Conservation (phyloP, 2,888 invertebrate genomes). For the Sphaerophoria taeniata region DNA sequence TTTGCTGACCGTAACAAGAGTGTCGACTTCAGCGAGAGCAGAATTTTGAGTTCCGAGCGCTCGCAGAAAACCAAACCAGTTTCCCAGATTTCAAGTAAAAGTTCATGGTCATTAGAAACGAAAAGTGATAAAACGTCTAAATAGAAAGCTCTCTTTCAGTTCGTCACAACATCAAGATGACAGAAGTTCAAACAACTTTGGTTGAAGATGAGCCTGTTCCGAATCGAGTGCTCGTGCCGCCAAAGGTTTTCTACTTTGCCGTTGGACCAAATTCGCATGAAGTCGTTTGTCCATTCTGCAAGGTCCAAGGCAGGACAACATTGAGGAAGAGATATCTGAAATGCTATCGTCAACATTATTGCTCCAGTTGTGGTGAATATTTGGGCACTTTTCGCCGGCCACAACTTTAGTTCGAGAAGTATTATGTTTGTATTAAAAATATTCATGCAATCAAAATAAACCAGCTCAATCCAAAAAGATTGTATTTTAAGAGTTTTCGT, state of each 20-base stretch:
- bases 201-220: conserved; percentile 57
- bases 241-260: conserved; percentile 79
- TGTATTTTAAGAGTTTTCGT: conserved; percentile 6
- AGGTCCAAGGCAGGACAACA: conserved; percentile 78
- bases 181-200: conserved; percentile 63
- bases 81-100: conserved; percentile 7
- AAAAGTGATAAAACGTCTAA: neutral
- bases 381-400: conserved; percentile 81
- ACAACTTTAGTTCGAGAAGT: conserved; percentile 76
- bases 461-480: conserved; percentile 6
- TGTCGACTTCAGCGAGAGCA: conserved; percentile 11
- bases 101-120: conserved; percentile 20
- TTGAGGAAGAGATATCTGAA: conserved; percentile 77
- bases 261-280: conserved; percentile 80
- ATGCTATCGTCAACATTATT: conserved; percentile 79
- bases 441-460: conserved; percentile 26
- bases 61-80: conserved; percentile 25
- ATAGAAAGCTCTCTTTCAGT: conserved; percentile 10
- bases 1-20: neutral
- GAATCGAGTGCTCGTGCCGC: neutral
- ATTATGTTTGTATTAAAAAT: conserved; percentile 22
- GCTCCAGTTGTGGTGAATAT: conserved; percentile 81
- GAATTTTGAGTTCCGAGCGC: neutral
- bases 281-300: conserved; percentile 80
- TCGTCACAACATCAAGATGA: conserved; percentile 18